A percentile compares a stretch with the other conserved stretches of the same genome.
Evolutionary conservation across 2,888 invertebrate species (phyloP).

Genomic region (Harmothoe impar): DNA sequence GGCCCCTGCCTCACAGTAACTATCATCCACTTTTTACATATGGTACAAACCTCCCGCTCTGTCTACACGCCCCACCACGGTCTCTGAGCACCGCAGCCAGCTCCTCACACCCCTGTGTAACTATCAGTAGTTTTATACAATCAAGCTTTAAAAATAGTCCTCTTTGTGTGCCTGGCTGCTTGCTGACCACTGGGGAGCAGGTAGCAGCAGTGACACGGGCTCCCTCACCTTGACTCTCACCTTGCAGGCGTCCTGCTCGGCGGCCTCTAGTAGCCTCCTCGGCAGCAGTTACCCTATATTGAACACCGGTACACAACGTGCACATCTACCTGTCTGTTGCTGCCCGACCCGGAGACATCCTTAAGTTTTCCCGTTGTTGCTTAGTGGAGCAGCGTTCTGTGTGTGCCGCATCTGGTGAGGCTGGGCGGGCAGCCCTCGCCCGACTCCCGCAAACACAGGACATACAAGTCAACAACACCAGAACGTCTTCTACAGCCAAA

Average conservation of each 20-base stretch:
- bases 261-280: not conserved
- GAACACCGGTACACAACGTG: not conserved
- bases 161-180: not conserved
- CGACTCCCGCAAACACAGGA: not conserved
- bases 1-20: not conserved
- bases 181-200: not conserved
- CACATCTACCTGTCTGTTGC: no score
- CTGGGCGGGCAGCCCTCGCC: not conserved
- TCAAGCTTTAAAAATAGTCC: conserved; percentile 22
- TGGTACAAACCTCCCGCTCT: not conserved
- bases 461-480: not conserved
- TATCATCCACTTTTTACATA: conserved; percentile 5
- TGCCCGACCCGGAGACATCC: no score
- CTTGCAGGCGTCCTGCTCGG: not conserved
- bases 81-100: not conserved
- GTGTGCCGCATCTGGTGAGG: not conserved
- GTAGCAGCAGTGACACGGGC: not conserved
- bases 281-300: not conserved
- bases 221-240: not conserved
- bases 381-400: no score
- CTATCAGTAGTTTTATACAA: conserved; percentile 11
- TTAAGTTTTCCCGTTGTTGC: no score
- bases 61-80: not conserved
- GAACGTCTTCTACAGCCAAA: not conserved
- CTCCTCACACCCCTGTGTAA: not conserved